These are phyloP conservation scores for Blastobasis lacticolella DNA, from an alignment of 2,888 invertebrate species.

Conservation along the genomic window DNA sequence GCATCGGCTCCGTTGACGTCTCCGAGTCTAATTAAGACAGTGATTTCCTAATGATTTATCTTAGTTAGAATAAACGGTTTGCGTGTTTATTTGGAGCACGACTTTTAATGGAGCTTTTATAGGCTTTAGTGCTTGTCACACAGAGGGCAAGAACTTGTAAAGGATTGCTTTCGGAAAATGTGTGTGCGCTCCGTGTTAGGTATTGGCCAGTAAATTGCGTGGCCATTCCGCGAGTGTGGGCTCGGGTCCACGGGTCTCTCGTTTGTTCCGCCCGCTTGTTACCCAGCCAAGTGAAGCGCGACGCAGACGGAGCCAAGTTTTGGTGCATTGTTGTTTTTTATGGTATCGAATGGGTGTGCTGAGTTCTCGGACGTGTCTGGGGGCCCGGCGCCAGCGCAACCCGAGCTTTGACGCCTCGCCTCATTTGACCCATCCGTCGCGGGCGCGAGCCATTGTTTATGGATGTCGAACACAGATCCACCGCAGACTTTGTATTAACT, in stretches of 20 bases:
- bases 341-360: conserved; percentile 49
- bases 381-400: conserved; percentile 52
- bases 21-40: conserved; percentile 60
- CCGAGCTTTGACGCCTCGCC: conserved; percentile 66
- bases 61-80: conserved; percentile 10
- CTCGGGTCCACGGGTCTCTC: conserved; percentile 10
- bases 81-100: conserved; percentile 3
- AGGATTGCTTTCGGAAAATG: too few relatives aligned
- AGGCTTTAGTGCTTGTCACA: too few relatives aligned
- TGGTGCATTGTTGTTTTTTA: conserved; percentile 46
- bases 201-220: too few relatives aligned
- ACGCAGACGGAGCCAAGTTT: conserved; percentile 33
- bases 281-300: conserved; percentile 52
- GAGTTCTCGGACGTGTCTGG: conserved; percentile 50
- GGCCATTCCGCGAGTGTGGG: too few relatives aligned
- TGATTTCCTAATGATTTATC: conserved; percentile 53
- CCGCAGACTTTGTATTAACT: neutral
- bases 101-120: too few relatives aligned
- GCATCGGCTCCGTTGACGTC: conserved; percentile 56
- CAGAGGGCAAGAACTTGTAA: too few relatives aligned
- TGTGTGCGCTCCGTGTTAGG: too few relatives aligned
- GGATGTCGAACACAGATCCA: conserved; percentile 43
- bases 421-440: conserved; percentile 58
- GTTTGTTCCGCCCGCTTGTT: conserved; percentile 56
- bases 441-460: conserved; percentile 57